Evolutionary conservation across 2,113 vertebrate genomes (phyloP).

Genomic region (Gymnarchus niloticus): DNA sequence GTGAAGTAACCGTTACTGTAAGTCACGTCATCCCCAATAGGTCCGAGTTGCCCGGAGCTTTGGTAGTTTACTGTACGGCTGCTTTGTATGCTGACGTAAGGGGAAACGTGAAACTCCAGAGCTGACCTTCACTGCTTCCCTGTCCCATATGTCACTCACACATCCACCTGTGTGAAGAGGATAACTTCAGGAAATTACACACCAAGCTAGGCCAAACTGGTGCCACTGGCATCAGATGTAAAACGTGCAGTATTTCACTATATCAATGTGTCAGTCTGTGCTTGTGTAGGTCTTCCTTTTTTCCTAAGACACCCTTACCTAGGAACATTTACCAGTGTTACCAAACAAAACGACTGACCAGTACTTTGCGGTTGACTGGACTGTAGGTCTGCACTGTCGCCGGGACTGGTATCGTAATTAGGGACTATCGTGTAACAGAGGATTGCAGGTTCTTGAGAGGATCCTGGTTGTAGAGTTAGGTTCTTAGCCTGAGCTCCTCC

Average conservation of each 20-base stretch:
- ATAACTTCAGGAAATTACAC: background rate
- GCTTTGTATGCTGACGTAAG: background rate
- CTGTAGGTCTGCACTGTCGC: background rate
- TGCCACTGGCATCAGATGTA: background rate
- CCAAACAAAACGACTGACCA: background rate
- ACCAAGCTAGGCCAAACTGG: background rate
- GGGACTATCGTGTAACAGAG: background rate
- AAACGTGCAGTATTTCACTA: background rate
- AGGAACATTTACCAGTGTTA: background rate
- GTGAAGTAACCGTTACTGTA: background rate
- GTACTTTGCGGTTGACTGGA: background rate
- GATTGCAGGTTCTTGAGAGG: background rate
- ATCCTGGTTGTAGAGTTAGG: background rate
- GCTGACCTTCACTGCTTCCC: background rate
- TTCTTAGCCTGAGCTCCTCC: background rate
- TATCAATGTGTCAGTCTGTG: no score
- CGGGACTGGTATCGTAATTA: background rate
- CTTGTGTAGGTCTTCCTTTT: no score
- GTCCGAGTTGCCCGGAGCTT: background rate
- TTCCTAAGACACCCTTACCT: background rate
- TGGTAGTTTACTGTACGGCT: background rate
- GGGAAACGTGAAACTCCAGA: no score
- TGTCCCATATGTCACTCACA: no score
- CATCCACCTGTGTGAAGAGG: background rate
- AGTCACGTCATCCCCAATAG: background rate